Percentiles rank a stretch among this genome's conserved stretches.
phyloP scores from a whole-genome alignment of 2,797 vertebrate genomes.

The Lates japonicus region DNA sequence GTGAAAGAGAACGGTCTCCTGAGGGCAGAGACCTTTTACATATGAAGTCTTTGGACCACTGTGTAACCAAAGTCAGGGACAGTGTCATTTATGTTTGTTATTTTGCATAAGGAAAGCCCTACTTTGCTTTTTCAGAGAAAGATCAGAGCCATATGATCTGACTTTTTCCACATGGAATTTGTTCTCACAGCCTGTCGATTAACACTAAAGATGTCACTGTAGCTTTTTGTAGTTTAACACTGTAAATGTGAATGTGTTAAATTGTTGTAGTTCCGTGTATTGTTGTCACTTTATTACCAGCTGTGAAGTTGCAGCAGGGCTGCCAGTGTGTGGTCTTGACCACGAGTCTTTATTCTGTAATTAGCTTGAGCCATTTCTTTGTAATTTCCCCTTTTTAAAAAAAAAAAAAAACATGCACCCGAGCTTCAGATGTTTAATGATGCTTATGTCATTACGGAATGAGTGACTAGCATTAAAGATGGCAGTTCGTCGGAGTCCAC shows the following conservation, averaged over 20 bases:
- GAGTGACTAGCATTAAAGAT: constrained; percentile 52
- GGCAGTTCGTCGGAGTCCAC: constrained; percentile 22
- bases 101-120: not conserved
- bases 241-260: not conserved
- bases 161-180: constrained; percentile 41
- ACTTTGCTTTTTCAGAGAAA: constrained; percentile 29
- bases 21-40: not conserved
- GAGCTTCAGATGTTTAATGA: constrained; percentile 56
- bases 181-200: constrained; percentile 1
- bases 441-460: constrained; percentile 48
- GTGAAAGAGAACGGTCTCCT: constrained; percentile 25
- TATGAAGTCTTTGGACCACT: not conserved
- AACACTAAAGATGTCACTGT: not conserved
- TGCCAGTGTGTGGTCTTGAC: constrained; percentile 25
- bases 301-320: constrained; percentile 9
- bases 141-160: constrained; percentile 27
- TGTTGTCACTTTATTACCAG: constrained; percentile 40
- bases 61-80: not conserved
- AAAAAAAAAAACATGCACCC: no score
- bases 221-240: not conserved
- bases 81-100: not conserved
- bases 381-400: constrained; percentile 28
- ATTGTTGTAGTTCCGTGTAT: not conserved
- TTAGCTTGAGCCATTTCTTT: constrained; percentile 49
- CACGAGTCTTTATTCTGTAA: constrained; percentile 50